Evolutionary conservation across 2,797 vertebrate genomes (phyloP).

Genomic region (Botia almorhae): DNA sequence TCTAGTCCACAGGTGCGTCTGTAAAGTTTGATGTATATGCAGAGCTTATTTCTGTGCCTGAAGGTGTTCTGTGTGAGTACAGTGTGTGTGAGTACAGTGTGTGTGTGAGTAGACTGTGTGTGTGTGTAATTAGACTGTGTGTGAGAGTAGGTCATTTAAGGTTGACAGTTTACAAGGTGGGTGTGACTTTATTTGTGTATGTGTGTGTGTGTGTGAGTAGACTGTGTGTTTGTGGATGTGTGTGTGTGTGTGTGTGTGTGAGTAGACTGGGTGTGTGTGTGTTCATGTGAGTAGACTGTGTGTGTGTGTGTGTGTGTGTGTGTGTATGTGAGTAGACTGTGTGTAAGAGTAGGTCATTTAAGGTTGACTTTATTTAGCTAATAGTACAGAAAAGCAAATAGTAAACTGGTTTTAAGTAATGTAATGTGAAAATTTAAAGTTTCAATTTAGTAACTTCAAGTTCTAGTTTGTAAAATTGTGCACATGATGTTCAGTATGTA

Average conservation of each 20-base stretch:
- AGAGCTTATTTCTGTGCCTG: constrained; percentile 34
- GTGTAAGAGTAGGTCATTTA: too few species aligned
- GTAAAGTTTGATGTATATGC: constrained; percentile 68
- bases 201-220: too few species aligned
- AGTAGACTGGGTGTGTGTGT: too few species aligned
- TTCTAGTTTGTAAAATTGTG: neutral
- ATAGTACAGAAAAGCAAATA: neutral
- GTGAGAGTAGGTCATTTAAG: too few species aligned
- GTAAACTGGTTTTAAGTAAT: neutral
- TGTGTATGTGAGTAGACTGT: constrained; percentile 71
- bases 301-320: constrained; percentile 57
- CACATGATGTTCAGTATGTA: neutral
- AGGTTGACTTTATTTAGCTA: constrained; percentile 56
- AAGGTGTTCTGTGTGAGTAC: constrained; percentile 28
- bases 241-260: too few species aligned
- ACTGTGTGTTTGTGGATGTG: too few species aligned
- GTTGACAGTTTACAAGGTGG: too few species aligned
- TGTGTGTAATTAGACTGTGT: too few species aligned
- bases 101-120: neutral
- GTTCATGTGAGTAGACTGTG: neutral
- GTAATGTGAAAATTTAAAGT: neutral
- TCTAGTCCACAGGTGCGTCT: constrained; percentile 62
- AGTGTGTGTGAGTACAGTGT: too few species aligned
- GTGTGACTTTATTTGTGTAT: too few species aligned
- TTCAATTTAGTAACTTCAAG: neutral